Conservation (phyloP, 2,113 vertebrate genomes). For the Macrotus californicus region DNA sequence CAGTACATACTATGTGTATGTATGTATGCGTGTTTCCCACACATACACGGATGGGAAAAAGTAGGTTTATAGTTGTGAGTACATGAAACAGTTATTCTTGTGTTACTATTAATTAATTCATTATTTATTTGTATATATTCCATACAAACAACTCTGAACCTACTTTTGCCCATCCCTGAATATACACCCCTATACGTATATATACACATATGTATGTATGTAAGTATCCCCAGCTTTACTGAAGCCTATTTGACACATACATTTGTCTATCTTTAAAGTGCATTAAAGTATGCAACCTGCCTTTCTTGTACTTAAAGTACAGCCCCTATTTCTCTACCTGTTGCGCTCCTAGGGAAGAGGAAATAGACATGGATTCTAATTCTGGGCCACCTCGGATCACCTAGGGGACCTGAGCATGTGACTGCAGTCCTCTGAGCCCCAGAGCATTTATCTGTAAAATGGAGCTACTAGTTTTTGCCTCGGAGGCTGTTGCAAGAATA, state of each 20-base stretch:
- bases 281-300: background rate
- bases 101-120: background rate
- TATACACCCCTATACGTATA: background rate
- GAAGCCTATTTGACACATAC: background rate
- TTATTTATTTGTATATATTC: background rate
- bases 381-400: background rate
- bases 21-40: background rate
- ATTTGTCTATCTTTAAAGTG: background rate
- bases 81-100: background rate
- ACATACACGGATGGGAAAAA: background rate
- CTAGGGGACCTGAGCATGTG: background rate
- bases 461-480: background rate
- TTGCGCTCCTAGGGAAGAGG: background rate
- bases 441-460: background rate
- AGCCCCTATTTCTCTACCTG: background rate
- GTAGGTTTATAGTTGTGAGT: background rate
- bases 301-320: background rate
- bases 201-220: too few relatives aligned
- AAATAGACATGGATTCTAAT: slow-evolving; percentile 12
- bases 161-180: background rate
- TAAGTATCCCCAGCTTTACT: background rate
- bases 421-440: background rate
- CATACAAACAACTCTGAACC: background rate
- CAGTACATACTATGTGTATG: background rate
- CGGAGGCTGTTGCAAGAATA: background rate